Base-by-base conservation (phyloP, 1,140 invertebrate genomes). In the Brachionus calyciflorus region DNA sequence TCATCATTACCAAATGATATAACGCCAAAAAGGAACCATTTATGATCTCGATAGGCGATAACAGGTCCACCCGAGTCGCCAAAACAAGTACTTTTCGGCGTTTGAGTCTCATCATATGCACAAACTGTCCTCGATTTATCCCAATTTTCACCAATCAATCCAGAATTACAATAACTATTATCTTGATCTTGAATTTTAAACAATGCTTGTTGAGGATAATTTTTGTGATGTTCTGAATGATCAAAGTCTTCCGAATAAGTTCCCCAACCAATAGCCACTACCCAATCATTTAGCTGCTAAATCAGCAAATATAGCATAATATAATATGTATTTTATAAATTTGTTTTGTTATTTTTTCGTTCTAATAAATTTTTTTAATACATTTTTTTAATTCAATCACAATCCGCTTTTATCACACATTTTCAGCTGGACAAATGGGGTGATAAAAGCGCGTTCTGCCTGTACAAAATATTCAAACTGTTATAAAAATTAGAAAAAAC, bases 51-150 rank as follows among this genome's bases (percentile, higher is more conserved):
- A 57, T 24, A 76, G 9, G 17, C 33, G n/a, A 76, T 7, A 1
- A 76, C 49, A 1, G 73, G 73, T 9, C 73, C 73, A 33, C 73
- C 73, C 10, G 73, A 76, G n/a, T 76, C 73, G 14, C 73, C 73
- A 17, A 51, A 76, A 10, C 49, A 76, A 5, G 69, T 73, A 37
- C 46, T 41, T 28, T 73, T 49, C 9, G 46, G 69, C 5, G 40
- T 65, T 14, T 55, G 17, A 14, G 19, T 51, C 21, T 73, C 51
- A 14, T 40, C 44, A 19, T 51, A 73, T 10, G 69, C 69, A 55
- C 69, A 73, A 1, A 51, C 30, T n/a, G 44, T 73, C n/a, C 19
- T 40, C 21, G 49, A 21, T 49, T 55, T 49, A 19, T 73, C 51
- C 69, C 69, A 73, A 26, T 30, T 73, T 33, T 51, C 30, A 51